Percentiles rank a stretch among this genome's conserved stretches.
These are phyloP conservation scores for Lasioglossum vierecki DNA, from an alignment of 2,888 invertebrate genomes.

Conservation along the genomic window DNA sequence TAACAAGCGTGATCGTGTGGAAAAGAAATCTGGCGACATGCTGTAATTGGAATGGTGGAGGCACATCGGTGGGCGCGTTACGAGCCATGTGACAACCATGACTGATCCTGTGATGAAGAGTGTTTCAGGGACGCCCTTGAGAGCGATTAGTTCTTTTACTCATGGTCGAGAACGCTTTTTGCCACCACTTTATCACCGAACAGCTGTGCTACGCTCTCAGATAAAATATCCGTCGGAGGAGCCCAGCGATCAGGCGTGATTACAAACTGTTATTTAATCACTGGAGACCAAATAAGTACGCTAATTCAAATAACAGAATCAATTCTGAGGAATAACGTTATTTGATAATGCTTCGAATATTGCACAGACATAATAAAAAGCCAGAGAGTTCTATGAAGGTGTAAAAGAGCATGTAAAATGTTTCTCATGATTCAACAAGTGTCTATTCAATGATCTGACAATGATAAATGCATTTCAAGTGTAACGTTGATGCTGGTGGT, in stretches of 20 bases:
- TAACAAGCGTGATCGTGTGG: neutral
- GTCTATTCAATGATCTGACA: neutral
- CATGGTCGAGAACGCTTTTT: neutral
- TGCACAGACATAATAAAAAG: neutral
- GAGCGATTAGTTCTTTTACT: slow-evolving; percentile 1
- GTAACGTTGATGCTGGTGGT: neutral
- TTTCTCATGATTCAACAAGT: neutral
- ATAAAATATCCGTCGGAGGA: neutral
- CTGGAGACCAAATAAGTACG: neutral
- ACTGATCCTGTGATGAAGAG: neutral
- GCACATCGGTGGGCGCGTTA: neutral
- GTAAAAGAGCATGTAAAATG: neutral
- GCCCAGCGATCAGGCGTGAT: neutral
- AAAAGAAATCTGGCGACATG: neutral
- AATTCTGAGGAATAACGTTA: neutral
- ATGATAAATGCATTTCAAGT: neutral
- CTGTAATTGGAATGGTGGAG: neutral
- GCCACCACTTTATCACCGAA: neutral
- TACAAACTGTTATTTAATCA: neutral
- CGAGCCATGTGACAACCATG: neutral
- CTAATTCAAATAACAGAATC: too few species aligned
- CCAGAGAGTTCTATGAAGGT: neutral
- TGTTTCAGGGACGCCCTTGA: neutral
- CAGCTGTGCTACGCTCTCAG: neutral
- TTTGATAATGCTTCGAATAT: neutral